Evolutionary conservation across 2,888 invertebrate genomes (phyloP).

Genomic region (Biston betularia): DNA sequence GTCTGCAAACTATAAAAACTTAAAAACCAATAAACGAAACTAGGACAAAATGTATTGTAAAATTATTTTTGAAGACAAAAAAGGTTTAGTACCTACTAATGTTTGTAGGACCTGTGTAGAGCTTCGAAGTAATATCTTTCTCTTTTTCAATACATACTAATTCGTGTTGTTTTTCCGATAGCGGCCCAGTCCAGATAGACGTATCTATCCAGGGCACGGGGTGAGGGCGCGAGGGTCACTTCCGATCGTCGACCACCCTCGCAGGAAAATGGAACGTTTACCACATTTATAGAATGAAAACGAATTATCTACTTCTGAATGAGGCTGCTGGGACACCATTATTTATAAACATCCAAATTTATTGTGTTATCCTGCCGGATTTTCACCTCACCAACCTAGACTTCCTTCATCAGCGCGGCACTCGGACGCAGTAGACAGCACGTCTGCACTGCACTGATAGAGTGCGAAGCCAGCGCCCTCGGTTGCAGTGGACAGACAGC

Average conservation of each 20-base stretch:
- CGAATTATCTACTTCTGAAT: no score
- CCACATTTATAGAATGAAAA: slow-evolving; percentile 13
- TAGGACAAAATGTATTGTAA: no score
- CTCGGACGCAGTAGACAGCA: slow-evolving; percentile 12
- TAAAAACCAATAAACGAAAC: not conserved
- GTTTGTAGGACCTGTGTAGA: no score
- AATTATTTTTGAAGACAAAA: no score
- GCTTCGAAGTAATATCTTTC: not conserved
- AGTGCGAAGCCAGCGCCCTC: slow-evolving; percentile 26
- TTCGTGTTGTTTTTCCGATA: not conserved
- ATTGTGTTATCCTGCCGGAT: no score
- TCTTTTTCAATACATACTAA: slow-evolving; percentile 3
- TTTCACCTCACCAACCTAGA: no score
- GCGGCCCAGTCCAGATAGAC: slow-evolving; percentile 25
- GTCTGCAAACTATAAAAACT: not conserved
- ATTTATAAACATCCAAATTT: not conserved
- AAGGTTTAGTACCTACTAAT: no score
- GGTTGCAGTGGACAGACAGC: slow-evolving; percentile 12
- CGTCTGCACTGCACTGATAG: slow-evolving; percentile 35
- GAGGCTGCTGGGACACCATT: not conserved
- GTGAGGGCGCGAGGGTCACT: slow-evolving; percentile 34
- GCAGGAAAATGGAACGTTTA: slow-evolving; percentile 41
- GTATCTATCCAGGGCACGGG: slow-evolving; percentile 48
- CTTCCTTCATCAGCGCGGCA: no score
- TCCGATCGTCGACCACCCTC: slow-evolving; percentile 38